A percentile compares a stretch with the other conserved stretches of the same genome.
Evolutionary conservation across 2,797 vertebrate species (phyloP).

Genomic region (Parotocinclus haroldoi): DNA sequence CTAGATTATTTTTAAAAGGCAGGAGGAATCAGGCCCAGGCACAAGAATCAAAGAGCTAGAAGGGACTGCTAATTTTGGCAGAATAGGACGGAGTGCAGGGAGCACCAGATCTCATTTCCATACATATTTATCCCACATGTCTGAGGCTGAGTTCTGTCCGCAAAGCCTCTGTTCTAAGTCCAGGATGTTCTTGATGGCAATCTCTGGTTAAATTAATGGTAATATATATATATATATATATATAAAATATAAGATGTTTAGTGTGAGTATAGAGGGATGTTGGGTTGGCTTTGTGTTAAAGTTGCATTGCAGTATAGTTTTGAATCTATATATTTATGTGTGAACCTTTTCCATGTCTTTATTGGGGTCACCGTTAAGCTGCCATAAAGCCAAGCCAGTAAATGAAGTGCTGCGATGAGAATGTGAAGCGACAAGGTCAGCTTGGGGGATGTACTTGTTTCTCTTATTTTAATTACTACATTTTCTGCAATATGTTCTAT

Average conservation of each 20-base stretch:
- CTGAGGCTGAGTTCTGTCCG: slow-evolving; percentile 7
- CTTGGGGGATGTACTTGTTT: no score
- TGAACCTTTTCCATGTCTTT: no score
- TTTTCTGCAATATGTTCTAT: no score
- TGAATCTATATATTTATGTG: no score
- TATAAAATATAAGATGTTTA: slow-evolving; percentile 14
- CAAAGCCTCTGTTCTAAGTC: slow-evolving; percentile 36
- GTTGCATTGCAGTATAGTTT: no score
- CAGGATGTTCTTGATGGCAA: slow-evolving; percentile 39
- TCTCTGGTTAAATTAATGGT: slow-evolving; percentile 31
- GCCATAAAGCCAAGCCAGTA: no score
- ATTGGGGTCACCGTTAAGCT: no score
- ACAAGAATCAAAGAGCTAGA: slow-evolving; percentile 34
- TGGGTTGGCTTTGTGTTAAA: background rate
- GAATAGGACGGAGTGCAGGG: slow-evolving; percentile 9
- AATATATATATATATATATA: no score
- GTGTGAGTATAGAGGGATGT: background rate
- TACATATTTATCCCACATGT: slow-evolving; percentile 35
- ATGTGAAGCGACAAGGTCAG: no score
- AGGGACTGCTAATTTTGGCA: slow-evolving; percentile 37
- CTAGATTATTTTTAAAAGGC: slow-evolving; percentile 19
- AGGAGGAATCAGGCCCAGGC: background rate
- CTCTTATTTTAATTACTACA: no score
- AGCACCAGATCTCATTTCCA: slow-evolving; percentile 34
- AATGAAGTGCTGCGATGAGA: no score